Evolutionary conservation across 2,888 invertebrate species (phyloP), one percentile per base, ranked within the genome.

Genomic region (Pseudococcus viburni): DNA sequence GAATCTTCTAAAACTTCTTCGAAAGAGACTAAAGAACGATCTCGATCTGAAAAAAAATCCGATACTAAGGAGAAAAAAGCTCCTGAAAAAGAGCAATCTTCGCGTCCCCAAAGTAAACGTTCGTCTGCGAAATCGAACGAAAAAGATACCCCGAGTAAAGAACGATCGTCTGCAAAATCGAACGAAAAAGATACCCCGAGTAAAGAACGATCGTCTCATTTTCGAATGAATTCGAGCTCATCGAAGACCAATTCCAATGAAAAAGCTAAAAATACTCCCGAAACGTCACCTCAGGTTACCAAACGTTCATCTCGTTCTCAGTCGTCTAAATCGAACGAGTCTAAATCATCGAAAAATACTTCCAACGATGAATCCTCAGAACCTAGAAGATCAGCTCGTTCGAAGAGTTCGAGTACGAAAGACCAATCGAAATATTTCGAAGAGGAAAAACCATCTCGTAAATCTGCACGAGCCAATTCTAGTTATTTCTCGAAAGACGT

Each of bases 1-100:
- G 89, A 89, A 80, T 11, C 19, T 59, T 51, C 86, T 42, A 88
- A 89, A 88, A 68, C 73, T 68, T 86, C 33, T 77, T 12, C 86
- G 85, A 89, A 89, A 73, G 48, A 84, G 85, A 48, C 87, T 39
- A 84, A 83, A 73, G 89, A 84, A 64, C 91, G 90, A 90, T 91
- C 91, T 46, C 91, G 91, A 89, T 90, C 90, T 33, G 90, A 90
- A 89, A 90, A 91, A 89, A 90, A 91, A 84, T 83, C 89, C 86
- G 89, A 84, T 85, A 90, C 48, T 91, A 48, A 92, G 90, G 92
- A 92, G 93, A 92, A 89, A 64, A 84, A 77, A 64, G 33, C 42
- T 1, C 26, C 73, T 11, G 17, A 55, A 11, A 33, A 42, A 46
- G 86, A 86, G 8, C 12, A 48, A 19, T 83, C 80, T 1, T 83